Base-by-base conservation (phyloP, 2,888 invertebrate species). In the Alloplasta piceator region DNA sequence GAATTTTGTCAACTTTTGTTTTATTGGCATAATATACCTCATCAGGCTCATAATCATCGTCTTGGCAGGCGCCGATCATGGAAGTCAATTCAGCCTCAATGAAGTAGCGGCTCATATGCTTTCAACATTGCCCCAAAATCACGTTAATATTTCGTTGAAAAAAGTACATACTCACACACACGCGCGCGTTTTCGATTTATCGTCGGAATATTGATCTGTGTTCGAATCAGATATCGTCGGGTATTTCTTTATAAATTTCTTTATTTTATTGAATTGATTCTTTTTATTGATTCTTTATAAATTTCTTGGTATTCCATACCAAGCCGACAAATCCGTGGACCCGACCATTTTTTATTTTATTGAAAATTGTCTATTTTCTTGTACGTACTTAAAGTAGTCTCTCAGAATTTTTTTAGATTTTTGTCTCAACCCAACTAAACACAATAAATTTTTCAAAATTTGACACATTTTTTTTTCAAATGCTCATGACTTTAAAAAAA, bases 21-120 rank as follows among this genome's bases (percentile, higher is more conserved):
- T 83, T 72, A 60, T 64, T 26, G 77, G 76, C 64, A 82, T 79
- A 67, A 85, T 83, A 86, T 91, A 92, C 92, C 92, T 92, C 91
- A 26, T 26, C 26, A 84, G 87, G 88, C 85, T 92, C 92, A 90
- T 89, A 91, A 90, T 87, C 88, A 87, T 92, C 94, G 90, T 95
- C 94, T 93, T 94, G 94, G 89, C 93, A 93, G 83, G 94, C 93
- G 92, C 94, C 94, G 92, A 95, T 94, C 95, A 96, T 95, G 92
- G 95, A 95, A 93, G 95, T 96, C 93, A 96, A 95, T 94, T 96
- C 96, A 89, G 96, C 96, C 92, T 96, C 96, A 95, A 96, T 95
- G 94, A 95, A 96, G 94, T 96, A 95, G 93, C 95, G 95, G 94
- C 95, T 95, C 95, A 95, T 95, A 94, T 94, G 94, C 96, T 96